phyloP scores from a whole-genome alignment of 2,797 vertebrate genomes.

The Anabas testudineus region DNA sequence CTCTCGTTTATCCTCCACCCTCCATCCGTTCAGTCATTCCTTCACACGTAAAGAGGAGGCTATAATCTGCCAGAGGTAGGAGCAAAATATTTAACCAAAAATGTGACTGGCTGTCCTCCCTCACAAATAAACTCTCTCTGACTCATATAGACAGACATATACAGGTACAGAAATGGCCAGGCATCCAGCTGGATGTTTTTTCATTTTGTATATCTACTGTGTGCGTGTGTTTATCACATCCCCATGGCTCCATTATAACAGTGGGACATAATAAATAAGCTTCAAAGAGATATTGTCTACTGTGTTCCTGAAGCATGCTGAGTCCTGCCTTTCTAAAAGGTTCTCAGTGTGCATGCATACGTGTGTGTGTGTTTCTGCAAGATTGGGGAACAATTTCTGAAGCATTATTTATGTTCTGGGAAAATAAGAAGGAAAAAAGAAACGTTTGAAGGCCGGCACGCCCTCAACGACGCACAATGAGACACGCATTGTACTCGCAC shows the following conservation, averaged over 20 bases:
- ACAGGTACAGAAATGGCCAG: conserved; percentile 21
- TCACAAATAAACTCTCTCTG: conserved; percentile 23
- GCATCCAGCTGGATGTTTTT: conserved; percentile 14
- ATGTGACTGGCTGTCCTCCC: conserved; percentile 14
- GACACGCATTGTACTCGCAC: conserved; percentile 12
- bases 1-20: conserved; percentile 76
- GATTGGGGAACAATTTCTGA: conserved; percentile 51
- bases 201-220: conserved; percentile 8
- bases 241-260: conserved; percentile 45
- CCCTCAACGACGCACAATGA: conserved; percentile 23
- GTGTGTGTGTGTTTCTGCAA: conserved; percentile 54
- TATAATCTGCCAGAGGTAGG: conserved; percentile 50
- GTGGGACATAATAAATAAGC: conserved; percentile 52
- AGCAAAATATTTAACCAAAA: conserved; percentile 32
- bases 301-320: conserved; percentile 47
- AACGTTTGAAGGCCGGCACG: conserved; percentile 41
- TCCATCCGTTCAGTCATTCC: conserved; percentile 75
- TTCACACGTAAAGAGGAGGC: conserved; percentile 71
- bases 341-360: conserved; percentile 23
- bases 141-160: conserved; percentile 20
- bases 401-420: conserved; percentile 60
- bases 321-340: conserved; percentile 49
- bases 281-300: conserved; percentile 59
- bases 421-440: conserved; percentile 25
- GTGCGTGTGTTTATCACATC: conserved; percentile 47